A percentile compares a stretch with the other conserved stretches of the same genome.
Conservation (phyloP, 2,113 vertebrate species). For the Galemys pyrenaicus region DNA sequence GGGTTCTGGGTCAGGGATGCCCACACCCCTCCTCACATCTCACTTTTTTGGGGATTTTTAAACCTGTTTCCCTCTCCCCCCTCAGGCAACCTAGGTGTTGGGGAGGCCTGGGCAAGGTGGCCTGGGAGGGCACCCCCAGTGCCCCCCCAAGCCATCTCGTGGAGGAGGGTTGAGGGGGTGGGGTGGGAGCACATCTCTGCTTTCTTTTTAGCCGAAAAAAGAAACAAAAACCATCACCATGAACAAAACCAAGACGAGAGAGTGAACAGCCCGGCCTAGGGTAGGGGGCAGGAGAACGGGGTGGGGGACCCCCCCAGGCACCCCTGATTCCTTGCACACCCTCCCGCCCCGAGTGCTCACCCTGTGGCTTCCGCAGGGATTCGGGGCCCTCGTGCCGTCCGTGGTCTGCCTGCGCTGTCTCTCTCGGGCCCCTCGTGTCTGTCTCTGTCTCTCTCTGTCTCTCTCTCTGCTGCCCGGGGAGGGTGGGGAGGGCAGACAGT, state of each 20-base stretch:
- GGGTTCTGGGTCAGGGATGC: conserved; percentile 34
- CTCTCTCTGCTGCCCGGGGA: conserved; percentile 76
- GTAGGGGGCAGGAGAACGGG: neutral
- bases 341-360: conserved; percentile 53
- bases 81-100: conserved; percentile 41
- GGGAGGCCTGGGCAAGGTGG: conserved; percentile 45
- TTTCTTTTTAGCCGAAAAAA: conserved; percentile 74
- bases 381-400: conserved; percentile 21
- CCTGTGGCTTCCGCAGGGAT: conserved; percentile 59
- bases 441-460: conserved; percentile 43
- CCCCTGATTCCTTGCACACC: conserved; percentile 43
- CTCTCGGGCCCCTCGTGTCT: conserved; percentile 57
- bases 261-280: conserved; percentile 61
- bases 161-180: neutral
- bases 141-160: neutral
- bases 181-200: conserved; percentile 49
- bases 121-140: neutral
- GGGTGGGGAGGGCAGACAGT: conserved; percentile 41
- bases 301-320: conserved; percentile 30
- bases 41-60: conserved; percentile 78
- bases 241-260: conserved; percentile 75
- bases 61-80: conserved; percentile 67
- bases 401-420: conserved; percentile 66
- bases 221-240: conserved; percentile 75
- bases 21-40: conserved; percentile 65